Evolutionary conservation across 2,113 vertebrate species (phyloP).

Genomic region (Sialia sialis): DNA sequence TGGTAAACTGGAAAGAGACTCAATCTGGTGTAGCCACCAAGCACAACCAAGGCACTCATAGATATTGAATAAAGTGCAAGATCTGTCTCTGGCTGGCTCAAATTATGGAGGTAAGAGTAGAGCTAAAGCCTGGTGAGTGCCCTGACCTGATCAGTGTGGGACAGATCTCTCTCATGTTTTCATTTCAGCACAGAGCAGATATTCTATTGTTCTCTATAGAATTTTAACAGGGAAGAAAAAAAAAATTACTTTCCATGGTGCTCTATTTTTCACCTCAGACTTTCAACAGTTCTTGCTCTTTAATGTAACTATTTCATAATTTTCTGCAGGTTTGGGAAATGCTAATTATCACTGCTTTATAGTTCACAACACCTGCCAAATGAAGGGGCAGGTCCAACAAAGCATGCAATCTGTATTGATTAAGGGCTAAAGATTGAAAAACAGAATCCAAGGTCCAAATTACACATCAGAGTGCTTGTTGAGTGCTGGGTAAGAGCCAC

Average conservation of each 20-base stretch:
- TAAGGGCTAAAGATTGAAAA: not conserved
- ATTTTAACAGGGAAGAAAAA: not conserved
- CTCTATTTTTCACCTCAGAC: not conserved
- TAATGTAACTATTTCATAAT: not conserved
- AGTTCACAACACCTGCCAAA: not conserved
- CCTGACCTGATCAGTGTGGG: not conserved
- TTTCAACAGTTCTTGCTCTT: not conserved
- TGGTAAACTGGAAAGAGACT: not conserved
- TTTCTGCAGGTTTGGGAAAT: not conserved
- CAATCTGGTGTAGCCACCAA: not conserved
- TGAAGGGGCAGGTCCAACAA: not conserved
- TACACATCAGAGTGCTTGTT: not conserved
- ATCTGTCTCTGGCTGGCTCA: not conserved
- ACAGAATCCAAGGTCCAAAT: not conserved
- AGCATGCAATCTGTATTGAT: not conserved
- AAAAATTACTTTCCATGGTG: not conserved
- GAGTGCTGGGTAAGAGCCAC: not conserved
- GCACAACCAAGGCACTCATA: rapidly evolving
- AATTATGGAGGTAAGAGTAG: not conserved
- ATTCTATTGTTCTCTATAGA: not conserved
- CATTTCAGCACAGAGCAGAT: not conserved
- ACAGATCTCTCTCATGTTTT: not conserved
- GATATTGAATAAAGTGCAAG: not conserved
- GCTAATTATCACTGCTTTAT: not conserved
- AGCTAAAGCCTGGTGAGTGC: not conserved